phyloP scores from a whole-genome alignment of 2,888 invertebrate genomes.

The Nowickia ferox region DNA sequence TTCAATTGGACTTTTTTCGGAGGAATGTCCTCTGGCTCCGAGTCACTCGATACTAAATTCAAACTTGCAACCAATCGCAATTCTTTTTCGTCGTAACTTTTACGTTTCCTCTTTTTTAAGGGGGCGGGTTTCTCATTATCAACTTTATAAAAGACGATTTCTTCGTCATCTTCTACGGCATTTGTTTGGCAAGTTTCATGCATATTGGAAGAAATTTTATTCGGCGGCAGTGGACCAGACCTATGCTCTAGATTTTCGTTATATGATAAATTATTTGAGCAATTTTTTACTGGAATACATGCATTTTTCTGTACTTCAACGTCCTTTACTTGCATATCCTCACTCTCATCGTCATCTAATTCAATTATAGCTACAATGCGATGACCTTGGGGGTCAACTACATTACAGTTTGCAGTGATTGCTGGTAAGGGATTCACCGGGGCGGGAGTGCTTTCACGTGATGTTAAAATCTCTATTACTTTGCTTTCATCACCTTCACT shows the following conservation, averaged over 20 bases:
- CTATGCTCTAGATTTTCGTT: not conserved
- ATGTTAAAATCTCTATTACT: constrained; percentile 72
- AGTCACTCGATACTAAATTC: constrained; percentile 73
- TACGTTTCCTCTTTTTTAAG: constrained; percentile 59
- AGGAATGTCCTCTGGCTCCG: constrained; percentile 61
- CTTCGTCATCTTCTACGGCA: constrained; percentile 69
- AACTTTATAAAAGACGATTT: constrained; percentile 72
- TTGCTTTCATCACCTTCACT: constrained; percentile 70
- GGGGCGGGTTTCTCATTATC: constrained; percentile 43
- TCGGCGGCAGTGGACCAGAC: constrained; percentile 4
- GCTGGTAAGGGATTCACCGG: constrained; percentile 8
- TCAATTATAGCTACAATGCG: constrained; percentile 72
- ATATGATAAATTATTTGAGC: constrained; percentile 28
- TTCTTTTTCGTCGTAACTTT: constrained; percentile 69
- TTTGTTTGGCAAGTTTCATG: not conserved
- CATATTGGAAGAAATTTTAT: not conserved
- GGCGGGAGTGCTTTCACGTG: constrained; percentile 73
- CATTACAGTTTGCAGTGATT: not conserved
- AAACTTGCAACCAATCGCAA: constrained; percentile 72
- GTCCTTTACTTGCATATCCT: not conserved
- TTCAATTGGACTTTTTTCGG: not conserved
- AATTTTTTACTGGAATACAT: constrained; percentile 7
- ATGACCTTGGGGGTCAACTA: constrained; percentile 48
- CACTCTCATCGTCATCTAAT: constrained; percentile 66
- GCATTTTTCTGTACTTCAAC: not conserved